phyloP scores from a whole-genome alignment of 1,140 invertebrate species.

The Eumaeus atala region DNA sequence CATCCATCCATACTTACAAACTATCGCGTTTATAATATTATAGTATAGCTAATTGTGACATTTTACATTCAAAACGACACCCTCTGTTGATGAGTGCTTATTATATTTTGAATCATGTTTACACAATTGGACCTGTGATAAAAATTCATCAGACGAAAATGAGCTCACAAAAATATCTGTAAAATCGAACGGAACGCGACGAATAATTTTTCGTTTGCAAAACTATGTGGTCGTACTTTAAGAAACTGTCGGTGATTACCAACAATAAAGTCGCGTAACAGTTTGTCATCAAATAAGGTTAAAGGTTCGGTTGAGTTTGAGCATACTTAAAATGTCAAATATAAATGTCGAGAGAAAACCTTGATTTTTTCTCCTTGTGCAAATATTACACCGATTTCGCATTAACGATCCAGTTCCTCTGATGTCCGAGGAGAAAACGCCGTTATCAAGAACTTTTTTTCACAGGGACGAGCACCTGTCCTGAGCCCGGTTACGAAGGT shows the following conservation, averaged over 20 bases:
- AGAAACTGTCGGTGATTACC: constrained; percentile 25
- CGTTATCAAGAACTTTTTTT: constrained; percentile 25
- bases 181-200: constrained; percentile 7
- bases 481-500: constrained; percentile 24
- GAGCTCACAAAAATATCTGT: neutral
- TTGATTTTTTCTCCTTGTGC: constrained; percentile 44
- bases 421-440: constrained; percentile 54
- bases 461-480: constrained; percentile 50
- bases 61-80: too few relatives aligned
- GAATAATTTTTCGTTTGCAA: constrained; percentile 23
- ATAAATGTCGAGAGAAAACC: constrained; percentile 35
- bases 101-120: constrained; percentile 16
- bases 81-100: neutral
- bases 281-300: constrained; percentile 19
- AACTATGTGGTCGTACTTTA: constrained; percentile 22
- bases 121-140: constrained; percentile 19
- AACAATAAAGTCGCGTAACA: constrained; percentile 14
- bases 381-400: constrained; percentile 55
- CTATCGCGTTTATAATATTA: too few relatives aligned
- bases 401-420: constrained; percentile 44
- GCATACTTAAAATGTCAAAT: neutral
- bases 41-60: too few relatives aligned
- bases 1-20: too few relatives aligned
- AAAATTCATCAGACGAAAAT: neutral
- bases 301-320: neutral